Evolutionary conservation across 2,113 vertebrate species (phyloP).

Genomic region (Carlito syrichta): DNA sequence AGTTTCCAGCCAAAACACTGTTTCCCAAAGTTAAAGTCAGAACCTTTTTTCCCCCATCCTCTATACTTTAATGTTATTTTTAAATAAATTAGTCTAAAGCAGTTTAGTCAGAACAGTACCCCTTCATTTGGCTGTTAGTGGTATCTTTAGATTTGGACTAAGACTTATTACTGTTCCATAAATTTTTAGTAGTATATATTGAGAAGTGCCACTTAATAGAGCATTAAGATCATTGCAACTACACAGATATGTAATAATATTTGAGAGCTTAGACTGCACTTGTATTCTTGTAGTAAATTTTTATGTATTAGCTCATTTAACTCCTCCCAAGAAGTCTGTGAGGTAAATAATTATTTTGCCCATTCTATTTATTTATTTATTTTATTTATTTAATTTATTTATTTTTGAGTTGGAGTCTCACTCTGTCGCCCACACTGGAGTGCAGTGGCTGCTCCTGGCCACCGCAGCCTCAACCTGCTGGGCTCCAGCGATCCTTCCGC

Average conservation of each 20-base stretch:
- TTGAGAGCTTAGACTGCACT: constrained; percentile 28
- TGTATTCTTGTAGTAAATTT: background rate
- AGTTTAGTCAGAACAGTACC: constrained; percentile 7
- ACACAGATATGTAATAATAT: constrained; percentile 16
- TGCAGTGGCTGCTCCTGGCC: too few relatives aligned
- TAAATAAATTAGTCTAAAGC: background rate
- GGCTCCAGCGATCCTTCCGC: too few relatives aligned
- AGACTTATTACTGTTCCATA: background rate
- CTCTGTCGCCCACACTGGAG: too few relatives aligned
- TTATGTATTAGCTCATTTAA: constrained; percentile 3
- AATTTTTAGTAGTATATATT: constrained; percentile 4
- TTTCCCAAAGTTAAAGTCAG: background rate
- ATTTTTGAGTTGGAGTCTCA: too few relatives aligned
- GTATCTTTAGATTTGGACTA: background rate
- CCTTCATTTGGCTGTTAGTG: constrained; percentile 12
- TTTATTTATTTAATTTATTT: background rate
- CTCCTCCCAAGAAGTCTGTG: background rate
- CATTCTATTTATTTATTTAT: constrained; percentile 3
- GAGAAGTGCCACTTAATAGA: background rate
- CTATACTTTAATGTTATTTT: background rate
- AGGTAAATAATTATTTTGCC: background rate
- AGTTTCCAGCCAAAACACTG: background rate
- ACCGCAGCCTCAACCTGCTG: too few relatives aligned
- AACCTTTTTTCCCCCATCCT: background rate
- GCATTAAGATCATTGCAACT: background rate